Base-by-base conservation (phyloP, 2,113 vertebrate species). In the Mustelus asterias region DNA sequence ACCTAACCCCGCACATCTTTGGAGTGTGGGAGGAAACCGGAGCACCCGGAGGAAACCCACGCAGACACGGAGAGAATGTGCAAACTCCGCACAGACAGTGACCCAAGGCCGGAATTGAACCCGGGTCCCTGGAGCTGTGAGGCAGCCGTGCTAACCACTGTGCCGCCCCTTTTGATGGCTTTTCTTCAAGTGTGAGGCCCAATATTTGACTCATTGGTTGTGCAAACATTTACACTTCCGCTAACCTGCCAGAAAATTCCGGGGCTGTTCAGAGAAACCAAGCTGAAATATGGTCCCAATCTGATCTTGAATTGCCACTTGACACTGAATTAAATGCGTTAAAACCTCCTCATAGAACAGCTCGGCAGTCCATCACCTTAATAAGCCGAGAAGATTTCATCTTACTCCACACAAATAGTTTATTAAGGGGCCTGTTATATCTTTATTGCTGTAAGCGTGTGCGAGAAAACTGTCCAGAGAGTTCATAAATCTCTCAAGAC, bases 371-470 rank as follows among this genome's bases (percentile, higher is more conserved):
- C 24, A 94, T 70, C 92, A 94, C 22, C 65, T 94, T 94, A 94
- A 70, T 94, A 70, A 94, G 65, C 92, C 1, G 37, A 69, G 20
- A 26, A 94, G 69, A 67, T 94, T 11, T 65, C n/a, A 26, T 67
- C 37, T 69, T 44, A 41, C 63, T 41, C 67, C 22, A 10, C 63
- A 94, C 92, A 94, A 44, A 90, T 90, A 94, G 92, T 94, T 69
- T 44, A 67, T 94, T 94, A 70, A 94, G 67, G 63, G 67, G n/a
- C 92, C 16, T 41, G 92, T 94, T 94, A 94, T 94, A 69, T 94
- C 37, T 69, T 94, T 94, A 94, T 94, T 94, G 67, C 65, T 70
- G 20, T n/a, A 94, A 70, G 65, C 44, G 65, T 3, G 2, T 20
- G 10, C n/a, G 10, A 54, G n/a, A 33, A 69, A 69, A 3, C 92